Conservation (phyloP, 1,140 invertebrate genomes). For the Drosophila virilis region DNA sequence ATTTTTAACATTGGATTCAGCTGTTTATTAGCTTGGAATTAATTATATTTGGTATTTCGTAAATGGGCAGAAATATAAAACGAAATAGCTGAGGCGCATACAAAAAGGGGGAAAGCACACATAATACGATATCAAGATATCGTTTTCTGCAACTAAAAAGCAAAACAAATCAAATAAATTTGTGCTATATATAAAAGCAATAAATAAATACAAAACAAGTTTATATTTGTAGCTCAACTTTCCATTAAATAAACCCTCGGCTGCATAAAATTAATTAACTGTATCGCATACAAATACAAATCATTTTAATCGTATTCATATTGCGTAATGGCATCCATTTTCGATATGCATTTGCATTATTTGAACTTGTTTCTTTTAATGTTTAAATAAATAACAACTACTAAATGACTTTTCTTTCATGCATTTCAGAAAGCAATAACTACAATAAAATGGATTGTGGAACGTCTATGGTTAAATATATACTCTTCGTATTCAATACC, state of each 20-base stretch:
- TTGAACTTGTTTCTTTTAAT: constrained; percentile 16
- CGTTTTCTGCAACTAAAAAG: not conserved
- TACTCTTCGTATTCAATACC: constrained; percentile 93
- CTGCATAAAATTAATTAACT: constrained; percentile 35
- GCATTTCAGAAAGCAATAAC: constrained; percentile 45
- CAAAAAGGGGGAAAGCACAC: not conserved
- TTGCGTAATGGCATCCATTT: constrained; percentile 9
- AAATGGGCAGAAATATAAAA: too few relatives aligned
- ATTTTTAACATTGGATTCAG: too few relatives aligned
- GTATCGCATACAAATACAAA: constrained; percentile 17
- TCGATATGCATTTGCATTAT: constrained; percentile 27
- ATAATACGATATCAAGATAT: not conserved
- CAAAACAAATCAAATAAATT: not conserved
- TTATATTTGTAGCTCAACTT: constrained; percentile 9
- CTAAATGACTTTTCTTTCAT: constrained; percentile 10
- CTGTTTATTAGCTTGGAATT: too few relatives aligned
- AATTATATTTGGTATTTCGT: too few relatives aligned
- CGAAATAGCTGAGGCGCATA: too few relatives aligned
- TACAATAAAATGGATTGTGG: constrained; percentile 87
- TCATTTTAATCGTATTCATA: constrained; percentile 22
- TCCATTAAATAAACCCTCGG: constrained; percentile 7
- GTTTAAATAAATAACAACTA: not conserved
- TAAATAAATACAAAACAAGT: constrained; percentile 1
- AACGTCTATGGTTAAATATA: constrained; percentile 91
- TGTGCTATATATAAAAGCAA: not conserved